These are phyloP conservation scores for Xestia ashworthii DNA, from an alignment of 2,888 invertebrate genomes.

Conservation along the genomic window DNA sequence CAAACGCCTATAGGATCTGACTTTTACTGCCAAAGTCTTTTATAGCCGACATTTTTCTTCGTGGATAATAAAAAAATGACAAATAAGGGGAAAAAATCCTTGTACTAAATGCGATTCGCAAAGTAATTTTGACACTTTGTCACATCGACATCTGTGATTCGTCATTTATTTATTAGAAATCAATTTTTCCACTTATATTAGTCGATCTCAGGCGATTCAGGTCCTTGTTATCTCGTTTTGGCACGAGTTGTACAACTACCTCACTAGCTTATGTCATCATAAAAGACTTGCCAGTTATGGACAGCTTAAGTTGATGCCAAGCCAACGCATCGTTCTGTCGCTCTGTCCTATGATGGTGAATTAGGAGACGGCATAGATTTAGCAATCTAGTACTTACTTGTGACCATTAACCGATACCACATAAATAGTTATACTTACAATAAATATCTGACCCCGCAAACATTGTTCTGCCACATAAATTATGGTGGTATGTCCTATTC, in stretches of 20 bases:
- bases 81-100: conserved; percentile 35
- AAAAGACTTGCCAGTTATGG: not conserved
- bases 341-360: not conserved
- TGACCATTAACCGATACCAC: not conserved
- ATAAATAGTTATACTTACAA: too few relatives aligned
- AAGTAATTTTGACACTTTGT: conserved; percentile 42
- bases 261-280: not conserved
- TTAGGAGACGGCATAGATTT: not conserved
- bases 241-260: not conserved
- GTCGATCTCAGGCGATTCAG: not conserved
- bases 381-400: not conserved
- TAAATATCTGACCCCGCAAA: too few relatives aligned
- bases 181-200: not conserved
- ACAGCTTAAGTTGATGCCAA: too few relatives aligned
- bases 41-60: conserved; percentile 48
- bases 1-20: conserved; percentile 28
- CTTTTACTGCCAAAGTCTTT: conserved; percentile 53
- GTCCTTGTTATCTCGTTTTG: not conserved
- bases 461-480: too few relatives aligned
- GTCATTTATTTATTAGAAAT: conserved; percentile 8
- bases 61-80: conserved; percentile 44
- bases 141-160: conserved; percentile 38
- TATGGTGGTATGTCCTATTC: too few relatives aligned
- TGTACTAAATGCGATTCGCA: conserved; percentile 25
- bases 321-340: not conserved